These are phyloP conservation scores for Blastobasis adustella DNA, from an alignment of 2,888 invertebrate genomes.

Conservation along the genomic window DNA sequence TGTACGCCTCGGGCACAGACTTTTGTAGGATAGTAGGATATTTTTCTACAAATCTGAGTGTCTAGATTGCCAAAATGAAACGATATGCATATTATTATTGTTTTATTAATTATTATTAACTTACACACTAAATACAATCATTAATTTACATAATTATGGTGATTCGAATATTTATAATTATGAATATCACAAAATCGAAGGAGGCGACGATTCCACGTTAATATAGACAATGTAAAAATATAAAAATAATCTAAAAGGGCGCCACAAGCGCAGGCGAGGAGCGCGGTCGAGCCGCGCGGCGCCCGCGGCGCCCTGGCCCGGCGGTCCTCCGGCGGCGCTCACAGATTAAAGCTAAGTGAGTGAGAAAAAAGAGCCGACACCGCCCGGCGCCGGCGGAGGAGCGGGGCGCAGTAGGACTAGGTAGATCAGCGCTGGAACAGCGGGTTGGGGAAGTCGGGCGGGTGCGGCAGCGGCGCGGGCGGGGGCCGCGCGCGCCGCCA, in stretches of 20 bases:
- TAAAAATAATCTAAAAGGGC: slow-evolving; percentile 51
- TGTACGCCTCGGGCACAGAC: too few relatives aligned
- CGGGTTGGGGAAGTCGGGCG: slow-evolving; percentile 96
- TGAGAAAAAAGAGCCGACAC: slow-evolving; percentile 65
- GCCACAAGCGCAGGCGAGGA: slow-evolving; percentile 60
- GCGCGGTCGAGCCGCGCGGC: slow-evolving; percentile 31
- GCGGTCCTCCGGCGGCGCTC: slow-evolving; percentile 70
- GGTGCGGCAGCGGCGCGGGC: slow-evolving; percentile 93
- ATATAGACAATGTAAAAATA: slow-evolving; percentile 40
- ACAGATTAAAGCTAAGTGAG: slow-evolving; percentile 59
- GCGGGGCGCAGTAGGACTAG: slow-evolving; percentile 61
- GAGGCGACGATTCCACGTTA: slow-evolving; percentile 66
- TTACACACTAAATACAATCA: slow-evolving; percentile 42
- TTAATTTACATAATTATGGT: slow-evolving; percentile 62
- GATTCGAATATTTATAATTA: slow-evolving; percentile 63
- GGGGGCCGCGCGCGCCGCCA: slow-evolving; percentile 91
- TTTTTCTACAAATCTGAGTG: too few relatives aligned
- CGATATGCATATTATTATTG: slow-evolving; percentile 35
- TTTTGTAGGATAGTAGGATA: too few relatives aligned
- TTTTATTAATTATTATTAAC: slow-evolving; percentile 31
- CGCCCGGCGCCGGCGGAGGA: slow-evolving; percentile 72
- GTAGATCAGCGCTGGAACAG: slow-evolving; percentile 78
- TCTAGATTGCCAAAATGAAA: background rate
- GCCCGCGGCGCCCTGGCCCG: slow-evolving; percentile 62
- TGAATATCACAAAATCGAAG: slow-evolving; percentile 74